Conservation (phyloP, 2,113 vertebrate genomes). For the Gavialis gangeticus region DNA sequence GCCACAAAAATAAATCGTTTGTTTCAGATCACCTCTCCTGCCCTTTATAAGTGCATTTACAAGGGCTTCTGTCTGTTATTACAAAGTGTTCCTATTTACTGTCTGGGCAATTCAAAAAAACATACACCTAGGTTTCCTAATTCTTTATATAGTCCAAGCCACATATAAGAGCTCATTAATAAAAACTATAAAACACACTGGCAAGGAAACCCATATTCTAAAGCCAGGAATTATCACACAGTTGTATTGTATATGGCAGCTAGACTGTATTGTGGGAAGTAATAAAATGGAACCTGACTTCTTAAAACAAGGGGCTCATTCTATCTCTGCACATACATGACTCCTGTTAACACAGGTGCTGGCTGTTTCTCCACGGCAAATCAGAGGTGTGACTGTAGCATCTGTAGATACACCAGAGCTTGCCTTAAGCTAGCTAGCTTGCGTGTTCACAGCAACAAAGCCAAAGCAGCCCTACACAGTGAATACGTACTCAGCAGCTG, state of each 20-base stretch:
- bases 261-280: background rate
- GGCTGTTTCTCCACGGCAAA: accelerated
- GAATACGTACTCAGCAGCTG: background rate
- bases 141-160: background rate
- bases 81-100: background rate
- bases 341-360: background rate
- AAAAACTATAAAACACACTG: background rate
- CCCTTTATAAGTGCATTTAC: slow-evolving; percentile 19
- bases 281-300: background rate
- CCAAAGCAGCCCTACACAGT: background rate
- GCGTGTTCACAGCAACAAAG: background rate
- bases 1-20: background rate
- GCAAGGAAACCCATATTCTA: background rate
- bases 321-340: accelerated
- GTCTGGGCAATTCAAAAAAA: background rate
- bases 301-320: background rate
- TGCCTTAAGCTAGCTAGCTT: background rate
- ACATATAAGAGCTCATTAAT: background rate
- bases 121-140: background rate
- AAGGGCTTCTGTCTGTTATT: slow-evolving; percentile 58
- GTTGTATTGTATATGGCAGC: background rate
- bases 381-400: background rate
- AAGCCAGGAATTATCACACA: background rate
- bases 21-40: slow-evolving; percentile 1
- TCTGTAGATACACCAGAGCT: accelerated